Evolutionary conservation across 2,888 invertebrate genomes (phyloP), one percentile per base, ranked within the genome.

Genomic region (Noctuana brunneofusca): DNA sequence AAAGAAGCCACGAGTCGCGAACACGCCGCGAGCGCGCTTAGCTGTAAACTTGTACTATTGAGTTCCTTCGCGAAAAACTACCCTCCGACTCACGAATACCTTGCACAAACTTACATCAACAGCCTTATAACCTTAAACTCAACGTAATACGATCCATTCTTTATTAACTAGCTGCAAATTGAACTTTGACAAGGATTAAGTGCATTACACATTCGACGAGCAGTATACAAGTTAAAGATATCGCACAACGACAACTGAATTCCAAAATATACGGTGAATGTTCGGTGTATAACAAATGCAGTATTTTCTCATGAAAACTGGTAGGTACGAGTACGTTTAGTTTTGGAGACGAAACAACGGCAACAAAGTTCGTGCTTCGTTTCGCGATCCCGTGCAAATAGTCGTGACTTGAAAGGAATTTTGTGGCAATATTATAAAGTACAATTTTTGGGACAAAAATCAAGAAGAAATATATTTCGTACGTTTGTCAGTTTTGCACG

Each of bases 51-150:
- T 43, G 52, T 52, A 59, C 59, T 59, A 59, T 59, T 59, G 43
- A 59, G 59, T 59, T 53, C 52, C 50, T 53, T 53, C 43, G 52
- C 59, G 59, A 59, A 59, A 59, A 59, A 59, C 59, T 59, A 59
- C 59, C 46, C 32, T 46, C 56, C 30, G 56, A 56, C 56, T 56
- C 46, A 46, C 46, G 30, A 56, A 46, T 56, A 46, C 46, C 56
- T 56, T 6, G 27, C 20, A 16, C 57, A 48, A 48, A 57, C 48
- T 49, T 35, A 49, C 11, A 11, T 18, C 3, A 6, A 22, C 57
- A 57, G 11, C 14, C 4, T 11, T 20, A 12, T 5, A 11, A 24
- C 11, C 35, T 2, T 24, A 38, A 14, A 3, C 14, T 1, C 0
- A 14, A 24, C 11, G 24, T 22, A 30, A 18, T 5, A 58, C 6